These are phyloP conservation scores for Manis crassicaudata DNA, from an alignment of 2,797 vertebrate species.

Conservation along the genomic window DNA sequence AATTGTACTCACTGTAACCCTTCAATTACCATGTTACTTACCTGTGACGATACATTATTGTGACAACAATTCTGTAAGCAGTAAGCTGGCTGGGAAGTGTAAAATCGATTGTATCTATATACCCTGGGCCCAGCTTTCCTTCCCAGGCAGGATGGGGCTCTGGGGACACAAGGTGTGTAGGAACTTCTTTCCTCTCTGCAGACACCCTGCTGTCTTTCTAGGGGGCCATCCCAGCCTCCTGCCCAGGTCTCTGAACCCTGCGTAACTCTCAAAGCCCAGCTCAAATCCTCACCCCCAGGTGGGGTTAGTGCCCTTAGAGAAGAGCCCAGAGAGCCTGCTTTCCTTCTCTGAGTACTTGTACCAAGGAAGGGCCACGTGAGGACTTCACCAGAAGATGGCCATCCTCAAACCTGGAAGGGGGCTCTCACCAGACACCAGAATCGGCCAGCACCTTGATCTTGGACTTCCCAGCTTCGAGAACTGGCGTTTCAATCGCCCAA, in stretches of 20 bases:
- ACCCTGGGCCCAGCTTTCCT: not conserved
- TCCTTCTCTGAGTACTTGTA: not conserved
- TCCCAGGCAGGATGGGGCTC: not conserved
- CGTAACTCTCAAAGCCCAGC: not conserved
- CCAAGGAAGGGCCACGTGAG: not conserved
- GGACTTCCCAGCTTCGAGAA: not conserved
- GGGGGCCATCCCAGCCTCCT: not conserved
- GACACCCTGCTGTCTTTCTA: not conserved
- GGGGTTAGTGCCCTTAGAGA: not conserved
- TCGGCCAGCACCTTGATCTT: not conserved
- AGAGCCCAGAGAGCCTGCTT: not conserved
- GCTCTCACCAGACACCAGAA: not conserved
- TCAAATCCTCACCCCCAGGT: not conserved
- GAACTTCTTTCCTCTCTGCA: not conserved
- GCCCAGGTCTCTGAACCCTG: not conserved
- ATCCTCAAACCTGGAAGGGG: not conserved
- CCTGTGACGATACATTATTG: not conserved
- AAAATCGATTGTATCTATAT: not conserved
- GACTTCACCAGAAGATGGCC: not conserved
- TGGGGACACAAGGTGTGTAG: not conserved
- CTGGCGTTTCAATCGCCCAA: not conserved
- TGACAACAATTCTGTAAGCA: not conserved
- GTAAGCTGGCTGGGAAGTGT: not conserved
- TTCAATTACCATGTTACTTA: conserved; percentile 62
- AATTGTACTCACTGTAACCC: conserved; percentile 54